Evolutionary conservation across 2,797 vertebrate species (phyloP).

Genomic region (Anableps anableps): DNA sequence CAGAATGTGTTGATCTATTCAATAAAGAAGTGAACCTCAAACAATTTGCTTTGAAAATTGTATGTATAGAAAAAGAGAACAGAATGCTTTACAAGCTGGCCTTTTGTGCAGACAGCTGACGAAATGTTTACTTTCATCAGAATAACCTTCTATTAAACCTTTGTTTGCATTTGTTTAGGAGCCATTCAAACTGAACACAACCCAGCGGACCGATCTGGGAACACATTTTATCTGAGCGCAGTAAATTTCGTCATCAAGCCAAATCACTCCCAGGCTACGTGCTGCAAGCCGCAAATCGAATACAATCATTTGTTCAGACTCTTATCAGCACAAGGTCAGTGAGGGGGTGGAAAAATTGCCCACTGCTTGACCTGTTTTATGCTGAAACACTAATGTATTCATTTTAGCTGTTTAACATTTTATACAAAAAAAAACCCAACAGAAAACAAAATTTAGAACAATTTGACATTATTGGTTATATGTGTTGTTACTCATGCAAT

Average conservation of each 20-base stretch:
- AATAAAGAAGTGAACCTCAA: neutral
- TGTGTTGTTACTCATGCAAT: conserved; percentile 42
- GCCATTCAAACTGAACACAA: conserved; percentile 4
- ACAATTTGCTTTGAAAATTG: neutral
- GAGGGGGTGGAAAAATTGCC: conserved; percentile 19
- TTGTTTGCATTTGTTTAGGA: conserved; percentile 37
- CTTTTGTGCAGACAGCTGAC: neutral
- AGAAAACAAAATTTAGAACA: neutral
- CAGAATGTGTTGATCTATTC: neutral
- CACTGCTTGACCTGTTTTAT: conserved; percentile 30
- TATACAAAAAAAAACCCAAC: neutral
- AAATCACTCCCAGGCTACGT: conserved; percentile 44
- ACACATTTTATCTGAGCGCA: conserved; percentile 44
- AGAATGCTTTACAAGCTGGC: neutral
- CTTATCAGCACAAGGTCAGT: conserved; percentile 54
- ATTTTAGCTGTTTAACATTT: conserved; percentile 24
- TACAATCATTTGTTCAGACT: conserved; percentile 52
- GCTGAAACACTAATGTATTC: conserved; percentile 23
- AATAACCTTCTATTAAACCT: neutral
- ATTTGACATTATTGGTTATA: conserved; percentile 45
- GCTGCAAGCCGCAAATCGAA: conserved; percentile 54
- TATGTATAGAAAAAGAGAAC: neutral
- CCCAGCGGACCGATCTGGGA: conserved; percentile 23
- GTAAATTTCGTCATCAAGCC: conserved; percentile 50
- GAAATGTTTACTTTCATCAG: conserved; percentile 2